Evolutionary conservation across 1,140 invertebrate species (phyloP).

Genomic region (Metopolophium dirhodum): DNA sequence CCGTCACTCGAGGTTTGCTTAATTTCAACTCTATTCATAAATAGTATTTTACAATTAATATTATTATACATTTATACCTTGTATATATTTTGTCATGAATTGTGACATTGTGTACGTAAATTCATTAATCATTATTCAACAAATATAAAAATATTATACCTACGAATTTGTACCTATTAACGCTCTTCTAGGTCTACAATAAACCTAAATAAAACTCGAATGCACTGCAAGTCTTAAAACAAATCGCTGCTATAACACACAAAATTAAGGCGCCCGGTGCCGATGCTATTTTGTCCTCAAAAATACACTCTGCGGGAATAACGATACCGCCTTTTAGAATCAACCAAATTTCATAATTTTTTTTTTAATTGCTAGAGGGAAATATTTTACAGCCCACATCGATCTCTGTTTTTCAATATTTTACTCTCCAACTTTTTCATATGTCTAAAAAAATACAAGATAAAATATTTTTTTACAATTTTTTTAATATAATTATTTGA

Average conservation of each 20-base stretch:
- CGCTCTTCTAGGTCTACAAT: not conserved
- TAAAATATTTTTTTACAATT: too few species aligned
- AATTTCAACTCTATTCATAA: not conserved
- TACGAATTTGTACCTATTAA: too few species aligned
- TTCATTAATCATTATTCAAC: not conserved
- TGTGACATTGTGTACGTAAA: not conserved
- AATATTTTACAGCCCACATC: too few species aligned
- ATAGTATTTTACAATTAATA: not conserved
- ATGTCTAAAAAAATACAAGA: too few species aligned
- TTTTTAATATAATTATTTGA: too few species aligned
- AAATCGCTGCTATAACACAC: not conserved
- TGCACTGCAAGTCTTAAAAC: not conserved
- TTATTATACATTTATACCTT: not conserved
- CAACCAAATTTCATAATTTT: too few species aligned
- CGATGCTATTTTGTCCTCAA: too few species aligned
- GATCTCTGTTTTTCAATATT: too few species aligned
- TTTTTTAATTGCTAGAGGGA: too few species aligned
- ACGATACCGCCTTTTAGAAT: too few species aligned
- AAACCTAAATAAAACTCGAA: not conserved
- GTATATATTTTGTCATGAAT: not conserved
- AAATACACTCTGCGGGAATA: too few species aligned
- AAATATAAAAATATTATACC: not conserved
- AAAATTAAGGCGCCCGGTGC: not conserved
- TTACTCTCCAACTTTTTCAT: too few species aligned
- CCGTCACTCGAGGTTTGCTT: not conserved